Evolutionary conservation across 2,113 vertebrate genomes (phyloP).

Genomic region (Hiodon tergisus): DNA sequence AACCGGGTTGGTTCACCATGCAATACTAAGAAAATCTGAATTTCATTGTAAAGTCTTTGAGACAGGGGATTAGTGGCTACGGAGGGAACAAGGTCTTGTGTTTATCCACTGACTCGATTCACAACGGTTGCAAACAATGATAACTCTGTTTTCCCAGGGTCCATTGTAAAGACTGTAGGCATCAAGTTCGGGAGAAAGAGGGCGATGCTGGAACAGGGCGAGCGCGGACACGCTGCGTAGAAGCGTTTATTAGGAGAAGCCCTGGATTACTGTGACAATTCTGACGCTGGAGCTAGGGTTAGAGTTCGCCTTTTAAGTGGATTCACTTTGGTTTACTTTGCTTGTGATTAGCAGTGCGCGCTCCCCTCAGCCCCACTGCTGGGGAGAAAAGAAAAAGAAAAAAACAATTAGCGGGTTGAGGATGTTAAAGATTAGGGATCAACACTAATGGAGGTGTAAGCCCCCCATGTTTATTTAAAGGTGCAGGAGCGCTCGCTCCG

Average conservation of each 20-base stretch:
- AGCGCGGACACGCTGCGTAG: background rate
- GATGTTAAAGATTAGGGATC: slow-evolving; percentile 54
- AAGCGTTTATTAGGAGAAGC: slow-evolving; percentile 10
- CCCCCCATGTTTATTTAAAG: slow-evolving; percentile 56
- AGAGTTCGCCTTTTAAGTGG: slow-evolving; percentile 22
- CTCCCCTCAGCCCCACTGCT: slow-evolving; percentile 18
- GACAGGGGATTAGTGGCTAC: slow-evolving; percentile 15
- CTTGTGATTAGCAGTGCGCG: slow-evolving; percentile 14
- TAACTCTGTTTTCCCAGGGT: slow-evolving; percentile 17
- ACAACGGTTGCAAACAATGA: slow-evolving; percentile 23
- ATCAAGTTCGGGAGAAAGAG: background rate
- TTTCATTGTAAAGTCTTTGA: slow-evolving; percentile 16
- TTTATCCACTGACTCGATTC: slow-evolving; percentile 15
- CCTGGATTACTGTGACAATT: slow-evolving; percentile 19
- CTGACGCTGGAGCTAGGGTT: background rate
- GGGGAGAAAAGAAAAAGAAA: slow-evolving; percentile 49
- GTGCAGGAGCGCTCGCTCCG: slow-evolving; percentile 28
- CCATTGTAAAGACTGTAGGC: slow-evolving; percentile 6
- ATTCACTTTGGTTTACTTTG: slow-evolving; percentile 14
- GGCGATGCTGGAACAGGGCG: background rate
- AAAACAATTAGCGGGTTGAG: slow-evolving; percentile 50
- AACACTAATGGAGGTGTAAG: slow-evolving; percentile 42
- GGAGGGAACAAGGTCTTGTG: slow-evolving; percentile 4
- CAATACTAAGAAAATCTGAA: slow-evolving; percentile 12
- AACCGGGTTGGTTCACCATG: background rate